Evolutionary conservation across 2,888 invertebrate genomes (phyloP), one percentile per base, ranked within the genome.

Genomic region (Exocentrus adspersus): DNA sequence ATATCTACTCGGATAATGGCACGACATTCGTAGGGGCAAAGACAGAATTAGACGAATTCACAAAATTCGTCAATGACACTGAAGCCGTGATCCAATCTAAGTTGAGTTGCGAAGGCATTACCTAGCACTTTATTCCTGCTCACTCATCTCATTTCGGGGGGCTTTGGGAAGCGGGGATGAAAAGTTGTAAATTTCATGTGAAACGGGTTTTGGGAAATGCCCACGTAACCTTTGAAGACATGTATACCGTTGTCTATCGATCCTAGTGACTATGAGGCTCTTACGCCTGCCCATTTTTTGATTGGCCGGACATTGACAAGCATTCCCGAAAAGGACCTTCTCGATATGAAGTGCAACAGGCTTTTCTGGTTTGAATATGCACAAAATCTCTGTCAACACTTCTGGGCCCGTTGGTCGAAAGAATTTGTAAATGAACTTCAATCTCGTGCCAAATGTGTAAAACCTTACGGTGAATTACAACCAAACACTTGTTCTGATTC

Each of bases 201-300:
- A 43, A 46, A 16, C 17, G 57, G 6, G 17, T 14, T 17, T n/a
- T 57, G 14, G 45, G 57, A 5, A 21, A 20, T 21, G 3, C 57
- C 1, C n/a, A 5, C 17, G 10, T 54, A 2, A 45, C 21, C 2
- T 57, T 21, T 10, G 57, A 57, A 45, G 45, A 57, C 12, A 10
- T 57, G 4, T 2, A 41, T 3, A 57, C 45, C 5, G 12, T 16
- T 57, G n/a, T 45, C 57, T 4, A 10, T 17, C 6, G 57, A 57
- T 28, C 57, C 57, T 4, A 45, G 28, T 19, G 57, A 57, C 4
- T 24, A 10, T 1, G 20, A 3, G 2, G 9, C 28, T 10, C 1
- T 28, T 7, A 45, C 57, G 7, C 57, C 43, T 4, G 24, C 32
- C 1, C 57, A 57, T 9, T 57, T 57, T 45, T n/a, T 57, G n/a